These are phyloP conservation scores for Synaphobranchus kaupii DNA, from an alignment of 2,797 vertebrate species.

Conservation along the genomic window DNA sequence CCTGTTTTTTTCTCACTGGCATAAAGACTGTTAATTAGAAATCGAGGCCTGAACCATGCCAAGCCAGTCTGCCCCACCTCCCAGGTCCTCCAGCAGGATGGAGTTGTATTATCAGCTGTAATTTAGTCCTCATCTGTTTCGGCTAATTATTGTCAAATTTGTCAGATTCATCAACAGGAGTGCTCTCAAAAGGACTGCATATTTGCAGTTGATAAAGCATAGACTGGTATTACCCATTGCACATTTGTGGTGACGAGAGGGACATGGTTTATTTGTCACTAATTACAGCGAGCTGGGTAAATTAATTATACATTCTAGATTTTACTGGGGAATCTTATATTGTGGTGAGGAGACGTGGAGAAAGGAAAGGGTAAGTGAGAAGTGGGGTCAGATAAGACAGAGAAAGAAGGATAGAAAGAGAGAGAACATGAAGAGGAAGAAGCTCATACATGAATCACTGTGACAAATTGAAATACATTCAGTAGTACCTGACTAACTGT, in stretches of 20 bases:
- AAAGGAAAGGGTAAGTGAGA: constrained; percentile 39
- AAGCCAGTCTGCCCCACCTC: constrained; percentile 81
- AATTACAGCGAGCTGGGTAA: constrained; percentile 99
- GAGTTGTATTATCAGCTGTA: constrained; percentile 96
- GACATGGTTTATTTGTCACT: constrained; percentile 98
- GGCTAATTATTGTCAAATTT: constrained; percentile 99
- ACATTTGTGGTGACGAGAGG: constrained; percentile 91
- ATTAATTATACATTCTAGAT: constrained; percentile 99
- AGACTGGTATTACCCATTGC: constrained; percentile 95
- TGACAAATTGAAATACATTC: not conserved
- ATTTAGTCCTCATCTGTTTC: constrained; percentile 99
- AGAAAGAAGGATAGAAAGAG: not conserved
- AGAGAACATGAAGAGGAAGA: constrained; percentile 57
- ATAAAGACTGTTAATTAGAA: constrained; percentile 88
- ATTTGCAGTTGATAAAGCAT: constrained; percentile 97
- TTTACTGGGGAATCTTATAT: constrained; percentile 93
- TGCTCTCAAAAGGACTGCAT: constrained; percentile 96
- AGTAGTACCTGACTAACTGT: not conserved
- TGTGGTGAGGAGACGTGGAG: constrained; percentile 85
- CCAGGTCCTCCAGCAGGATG: constrained; percentile 85
- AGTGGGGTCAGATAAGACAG: constrained; percentile 48
- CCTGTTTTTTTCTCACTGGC: constrained; percentile 64
- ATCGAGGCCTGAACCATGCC: constrained; percentile 78
- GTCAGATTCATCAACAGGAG: constrained; percentile 99
- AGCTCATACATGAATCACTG: constrained; percentile 45